Conservation (phyloP, 2,888 invertebrate genomes). For the Cerastis leucographa region DNA sequence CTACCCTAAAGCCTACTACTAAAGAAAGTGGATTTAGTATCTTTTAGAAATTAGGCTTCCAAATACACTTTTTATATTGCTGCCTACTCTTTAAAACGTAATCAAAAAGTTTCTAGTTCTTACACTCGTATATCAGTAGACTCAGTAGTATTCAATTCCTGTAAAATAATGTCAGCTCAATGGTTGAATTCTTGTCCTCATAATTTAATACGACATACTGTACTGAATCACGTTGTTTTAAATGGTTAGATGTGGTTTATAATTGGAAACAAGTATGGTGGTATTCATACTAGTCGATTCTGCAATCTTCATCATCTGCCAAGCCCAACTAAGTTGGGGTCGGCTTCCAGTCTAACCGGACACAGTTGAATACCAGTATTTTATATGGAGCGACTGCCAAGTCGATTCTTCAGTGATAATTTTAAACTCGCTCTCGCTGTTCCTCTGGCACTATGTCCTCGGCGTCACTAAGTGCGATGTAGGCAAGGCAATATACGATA, state of each 20-base stretch:
- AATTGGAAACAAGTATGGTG: background rate
- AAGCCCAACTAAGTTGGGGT: too few species aligned
- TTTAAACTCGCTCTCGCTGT: slow-evolving; percentile 24
- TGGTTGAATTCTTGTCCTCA: background rate
- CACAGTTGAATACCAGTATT: too few species aligned
- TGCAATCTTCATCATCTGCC: too few species aligned
- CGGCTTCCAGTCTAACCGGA: too few species aligned
- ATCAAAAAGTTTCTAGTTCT: background rate
- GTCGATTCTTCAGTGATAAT: background rate
- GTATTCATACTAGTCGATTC: background rate
- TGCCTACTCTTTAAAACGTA: background rate
- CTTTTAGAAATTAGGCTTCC: too few species aligned
- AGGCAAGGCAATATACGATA: slow-evolving; percentile 74
- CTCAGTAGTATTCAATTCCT: background rate
- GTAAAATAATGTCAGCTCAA: background rate
- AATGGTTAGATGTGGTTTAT: background rate
- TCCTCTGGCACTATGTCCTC: background rate
- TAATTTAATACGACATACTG: background rate
- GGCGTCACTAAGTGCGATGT: slow-evolving; percentile 43
- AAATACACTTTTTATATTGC: too few species aligned
- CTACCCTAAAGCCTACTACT: too few species aligned
- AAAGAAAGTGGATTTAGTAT: too few species aligned
- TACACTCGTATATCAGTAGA: background rate
- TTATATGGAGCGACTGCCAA: too few species aligned
- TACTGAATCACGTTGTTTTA: background rate